Evolutionary conservation across 1,140 invertebrate species (phyloP).

Genomic region (Psix sp.): DNA sequence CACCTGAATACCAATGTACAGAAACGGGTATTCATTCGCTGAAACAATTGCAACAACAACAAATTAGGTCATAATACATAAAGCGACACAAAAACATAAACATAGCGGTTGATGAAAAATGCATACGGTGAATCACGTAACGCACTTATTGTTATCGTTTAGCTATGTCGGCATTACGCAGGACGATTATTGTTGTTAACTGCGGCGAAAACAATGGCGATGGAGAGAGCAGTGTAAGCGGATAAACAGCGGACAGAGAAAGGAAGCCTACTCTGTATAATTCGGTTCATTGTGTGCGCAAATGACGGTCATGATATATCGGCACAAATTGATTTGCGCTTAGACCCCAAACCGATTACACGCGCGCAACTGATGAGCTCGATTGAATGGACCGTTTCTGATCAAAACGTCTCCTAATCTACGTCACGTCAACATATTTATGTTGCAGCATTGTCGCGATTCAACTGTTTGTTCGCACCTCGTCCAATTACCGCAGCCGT

Average conservation of each 20-base stretch:
- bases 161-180: slow-evolving; percentile 16
- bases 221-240: slow-evolving; percentile 35
- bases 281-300: slow-evolving; percentile 56
- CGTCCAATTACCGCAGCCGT: neutral
- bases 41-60: no score
- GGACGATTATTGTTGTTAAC: slow-evolving; percentile 50
- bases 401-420: slow-evolving; percentile 18
- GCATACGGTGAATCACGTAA: slow-evolving; percentile 7
- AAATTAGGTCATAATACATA: no score
- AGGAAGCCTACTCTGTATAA: slow-evolving; percentile 30
- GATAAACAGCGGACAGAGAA: slow-evolving; percentile 43
- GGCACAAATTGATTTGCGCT: slow-evolving; percentile 52
- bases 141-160: slow-evolving; percentile 39
- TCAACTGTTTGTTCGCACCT: neutral
- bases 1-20: no score
- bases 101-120: slow-evolving; percentile 10
- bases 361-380: slow-evolving; percentile 49
- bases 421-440: slow-evolving; percentile 32
- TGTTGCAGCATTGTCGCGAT: slow-evolving; percentile 7
- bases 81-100: no score
- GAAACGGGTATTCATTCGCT: no score
- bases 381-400: slow-evolving; percentile 35
- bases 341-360: slow-evolving; percentile 52
- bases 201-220: slow-evolving; percentile 40
- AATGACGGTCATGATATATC: slow-evolving; percentile 58